A percentile compares a stretch with the other conserved stretches of the same genome.
Evolutionary conservation across 2,888 invertebrate genomes (phyloP).

Genomic region (Reticulitermes lucifugus): DNA sequence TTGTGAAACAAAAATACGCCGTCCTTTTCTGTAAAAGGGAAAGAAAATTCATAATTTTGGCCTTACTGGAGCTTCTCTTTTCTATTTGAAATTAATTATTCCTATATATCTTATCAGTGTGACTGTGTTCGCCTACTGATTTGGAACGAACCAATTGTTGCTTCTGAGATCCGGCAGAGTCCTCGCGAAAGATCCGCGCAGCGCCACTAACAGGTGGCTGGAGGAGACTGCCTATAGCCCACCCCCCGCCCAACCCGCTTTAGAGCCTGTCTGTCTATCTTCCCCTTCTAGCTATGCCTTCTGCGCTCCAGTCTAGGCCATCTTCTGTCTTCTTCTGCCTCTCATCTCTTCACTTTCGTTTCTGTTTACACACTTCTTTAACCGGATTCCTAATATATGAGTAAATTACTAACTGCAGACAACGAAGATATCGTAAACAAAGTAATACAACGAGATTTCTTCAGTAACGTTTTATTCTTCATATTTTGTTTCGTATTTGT

Average conservation of each 20-base stretch:
- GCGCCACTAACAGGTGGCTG: slow-evolving; percentile 50
- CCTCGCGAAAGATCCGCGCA: slow-evolving; percentile 17
- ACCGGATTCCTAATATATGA: not conserved
- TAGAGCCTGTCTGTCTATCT: not conserved
- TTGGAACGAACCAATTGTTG: slow-evolving; percentile 50
- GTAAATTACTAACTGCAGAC: not conserved
- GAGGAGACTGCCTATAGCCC: slow-evolving; percentile 7
- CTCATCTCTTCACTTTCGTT: not conserved
- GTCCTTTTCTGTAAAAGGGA: slow-evolving; percentile 22
- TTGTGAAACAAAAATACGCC: slow-evolving; percentile 9
- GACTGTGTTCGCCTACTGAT: not conserved
- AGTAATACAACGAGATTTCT: slow-evolving; percentile 1
- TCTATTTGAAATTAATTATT: not conserved
- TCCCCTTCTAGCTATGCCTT: slow-evolving; percentile 2
- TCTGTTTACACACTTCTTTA: not conserved
- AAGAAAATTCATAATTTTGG: slow-evolving; percentile 24
- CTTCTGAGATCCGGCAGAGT: slow-evolving; percentile 32
- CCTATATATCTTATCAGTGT: not conserved
- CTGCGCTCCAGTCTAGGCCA: slow-evolving; percentile 46
- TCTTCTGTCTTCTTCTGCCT: slow-evolving; percentile 16
- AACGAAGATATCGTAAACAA: not conserved
- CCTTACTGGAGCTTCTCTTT: slow-evolving; percentile 42
- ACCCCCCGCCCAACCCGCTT: slow-evolving; percentile 26
- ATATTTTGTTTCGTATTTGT: not conserved
- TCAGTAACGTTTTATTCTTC: not conserved